Percentiles rank a stretch among this genome's conserved stretches.
These are phyloP conservation scores for Oppia nitens DNA, from an alignment of 1,140 invertebrate species.

Conservation along the genomic window DNA sequence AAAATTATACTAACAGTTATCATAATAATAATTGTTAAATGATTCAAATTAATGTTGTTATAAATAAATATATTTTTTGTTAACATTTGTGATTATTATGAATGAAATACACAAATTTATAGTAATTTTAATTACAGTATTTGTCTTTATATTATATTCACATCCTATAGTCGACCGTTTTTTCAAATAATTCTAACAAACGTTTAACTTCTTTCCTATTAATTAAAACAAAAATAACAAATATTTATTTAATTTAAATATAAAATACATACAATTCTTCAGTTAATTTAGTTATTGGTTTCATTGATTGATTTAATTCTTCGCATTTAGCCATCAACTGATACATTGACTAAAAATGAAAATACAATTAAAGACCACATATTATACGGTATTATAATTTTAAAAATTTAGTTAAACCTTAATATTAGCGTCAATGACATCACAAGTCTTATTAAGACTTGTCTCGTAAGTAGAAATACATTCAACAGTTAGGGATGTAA, in stretches of 20 bases:
- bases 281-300: slow-evolving; percentile 1
- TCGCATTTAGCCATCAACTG: slow-evolving; percentile 12
- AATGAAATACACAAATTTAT: too few species aligned
- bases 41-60: too few species aligned
- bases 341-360: slow-evolving; percentile 5
- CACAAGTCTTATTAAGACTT: slow-evolving; percentile 5
- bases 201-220: slow-evolving; percentile 31
- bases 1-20: too few species aligned
- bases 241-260: neutral
- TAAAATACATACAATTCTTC: neutral
- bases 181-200: slow-evolving; percentile 37
- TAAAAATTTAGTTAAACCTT: neutral
- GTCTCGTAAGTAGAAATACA: neutral
- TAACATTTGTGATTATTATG: too few species aligned
- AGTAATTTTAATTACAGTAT: too few species aligned
- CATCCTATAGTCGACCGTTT: slow-evolving; percentile 17
- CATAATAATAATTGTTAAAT: too few species aligned
- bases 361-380: neutral
- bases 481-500: neutral
- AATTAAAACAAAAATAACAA: neutral
- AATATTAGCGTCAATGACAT: slow-evolving; percentile 7
- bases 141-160: too few species aligned
- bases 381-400: neutral
- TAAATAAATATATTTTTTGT: too few species aligned
- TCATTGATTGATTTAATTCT: slow-evolving; percentile 4